These are phyloP conservation scores for Ephestia elutella DNA, from an alignment of 1,140 invertebrate genomes.

Conservation along the genomic window DNA sequence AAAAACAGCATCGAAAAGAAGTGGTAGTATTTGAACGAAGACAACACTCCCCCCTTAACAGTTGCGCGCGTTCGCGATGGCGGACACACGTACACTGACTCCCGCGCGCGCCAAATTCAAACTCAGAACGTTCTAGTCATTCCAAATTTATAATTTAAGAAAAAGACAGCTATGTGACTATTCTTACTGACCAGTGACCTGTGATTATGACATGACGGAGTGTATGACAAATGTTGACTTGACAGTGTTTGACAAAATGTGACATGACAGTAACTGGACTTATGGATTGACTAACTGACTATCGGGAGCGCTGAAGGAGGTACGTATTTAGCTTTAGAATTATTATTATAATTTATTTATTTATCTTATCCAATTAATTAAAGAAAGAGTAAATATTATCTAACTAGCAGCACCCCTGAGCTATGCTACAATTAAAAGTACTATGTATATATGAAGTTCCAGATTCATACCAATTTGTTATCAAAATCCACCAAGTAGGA, in stretches of 20 bases:
- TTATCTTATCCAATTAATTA: not conserved
- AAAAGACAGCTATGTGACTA: constrained; percentile 11
- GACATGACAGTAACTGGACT: constrained; percentile 38
- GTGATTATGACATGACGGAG: constrained; percentile 11
- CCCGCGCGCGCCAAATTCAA: constrained; percentile 42
- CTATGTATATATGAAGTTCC: too few relatives aligned
- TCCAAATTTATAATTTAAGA: constrained; percentile 21
- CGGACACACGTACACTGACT: constrained; percentile 37
- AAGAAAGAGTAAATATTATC: too few relatives aligned
- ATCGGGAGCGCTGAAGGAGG: constrained; percentile 22
- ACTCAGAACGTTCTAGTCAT: constrained; percentile 42
- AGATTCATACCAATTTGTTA: too few relatives aligned
- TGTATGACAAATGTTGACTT: constrained; percentile 13
- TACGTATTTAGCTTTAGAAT: constrained; percentile 20
- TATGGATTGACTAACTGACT: constrained; percentile 24
- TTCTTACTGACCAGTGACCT: constrained; percentile 23
- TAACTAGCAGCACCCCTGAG: too few relatives aligned
- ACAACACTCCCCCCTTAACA: constrained; percentile 32
- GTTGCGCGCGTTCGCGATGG: constrained; percentile 55
- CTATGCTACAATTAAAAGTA: too few relatives aligned
- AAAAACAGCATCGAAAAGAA: constrained; percentile 27
- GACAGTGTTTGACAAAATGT: constrained; percentile 29
- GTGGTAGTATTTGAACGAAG: constrained; percentile 60
- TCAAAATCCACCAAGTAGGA: too few relatives aligned
- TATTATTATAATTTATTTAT: not conserved